A percentile compares a stretch with the other conserved stretches of the same genome.
These are phyloP conservation scores for Gallinago undulata DNA, from an alignment of 2,113 vertebrate genomes.

Conservation along the genomic window DNA sequence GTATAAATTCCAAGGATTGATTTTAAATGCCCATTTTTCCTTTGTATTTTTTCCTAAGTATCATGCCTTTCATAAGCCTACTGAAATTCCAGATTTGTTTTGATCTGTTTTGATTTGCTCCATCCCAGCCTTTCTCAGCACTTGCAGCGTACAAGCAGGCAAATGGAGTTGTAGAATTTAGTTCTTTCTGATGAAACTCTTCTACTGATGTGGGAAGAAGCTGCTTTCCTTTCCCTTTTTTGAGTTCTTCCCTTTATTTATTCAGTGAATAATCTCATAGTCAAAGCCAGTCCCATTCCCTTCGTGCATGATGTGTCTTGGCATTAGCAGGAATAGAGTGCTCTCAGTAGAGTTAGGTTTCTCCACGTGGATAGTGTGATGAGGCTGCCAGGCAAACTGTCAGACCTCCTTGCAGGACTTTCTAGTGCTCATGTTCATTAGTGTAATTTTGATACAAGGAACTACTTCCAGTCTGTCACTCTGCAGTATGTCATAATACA, in stretches of 20 bases:
- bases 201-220: not conserved
- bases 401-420: not conserved
- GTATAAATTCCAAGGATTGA: not conserved
- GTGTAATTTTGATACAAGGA: not conserved
- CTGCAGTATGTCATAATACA: not conserved
- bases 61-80: not conserved
- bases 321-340: not conserved
- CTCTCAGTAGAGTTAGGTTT: not conserved
- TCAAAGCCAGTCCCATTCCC: not conserved
- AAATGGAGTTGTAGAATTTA: not conserved
- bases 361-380: rapidly evolving
- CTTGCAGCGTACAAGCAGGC: not conserved
- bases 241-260: not conserved
- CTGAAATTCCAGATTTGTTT: not conserved
- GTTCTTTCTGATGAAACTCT: not conserved
- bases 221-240: not conserved
- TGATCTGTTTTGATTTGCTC: not conserved
- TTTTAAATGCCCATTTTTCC: not conserved
- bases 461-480: not conserved
- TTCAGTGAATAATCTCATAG: not conserved
- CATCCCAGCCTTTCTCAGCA: not conserved
- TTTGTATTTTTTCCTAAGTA: not conserved
- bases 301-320: not conserved
- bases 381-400: not conserved
- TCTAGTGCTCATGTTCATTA: not conserved